Evolutionary conservation across 1,140 invertebrate genomes (phyloP).

Genomic region (Apis laboriosa): DNA sequence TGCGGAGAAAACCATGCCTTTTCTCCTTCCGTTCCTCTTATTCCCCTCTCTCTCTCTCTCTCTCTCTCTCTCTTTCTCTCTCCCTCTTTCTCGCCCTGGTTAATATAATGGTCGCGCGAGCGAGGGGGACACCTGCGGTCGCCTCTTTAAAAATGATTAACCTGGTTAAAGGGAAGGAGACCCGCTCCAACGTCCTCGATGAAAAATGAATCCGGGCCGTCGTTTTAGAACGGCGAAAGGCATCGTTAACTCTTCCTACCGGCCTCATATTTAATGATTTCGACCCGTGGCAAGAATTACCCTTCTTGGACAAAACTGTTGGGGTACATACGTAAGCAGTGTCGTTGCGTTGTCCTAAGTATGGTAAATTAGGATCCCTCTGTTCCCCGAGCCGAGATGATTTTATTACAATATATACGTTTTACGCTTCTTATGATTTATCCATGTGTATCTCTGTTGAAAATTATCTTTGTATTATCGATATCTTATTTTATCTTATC

Average conservation of each 20-base stretch:
- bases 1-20: neutral
- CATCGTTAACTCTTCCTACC: constrained; percentile 66
- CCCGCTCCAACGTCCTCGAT: constrained; percentile 50
- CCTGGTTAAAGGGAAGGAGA: constrained; percentile 44
- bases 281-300: neutral
- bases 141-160: constrained; percentile 76
- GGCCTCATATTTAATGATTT: constrained; percentile 37
- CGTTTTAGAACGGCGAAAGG: constrained; percentile 59
- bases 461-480: no score
- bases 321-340: constrained; percentile 9
- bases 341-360: neutral
- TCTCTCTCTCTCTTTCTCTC: neutral
- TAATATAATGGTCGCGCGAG: constrained; percentile 57
- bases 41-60: neutral
- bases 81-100: neutral
- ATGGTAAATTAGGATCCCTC: constrained; percentile 10
- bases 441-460: no score
- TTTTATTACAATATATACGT: constrained; percentile 8
- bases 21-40: neutral
- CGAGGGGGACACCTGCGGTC: constrained; percentile 69
- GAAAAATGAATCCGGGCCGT: constrained; percentile 69
- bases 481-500: no score
- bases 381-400: neutral
- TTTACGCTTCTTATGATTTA: neutral
- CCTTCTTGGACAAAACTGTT: constrained; percentile 1